Base-by-base conservation (phyloP, 1,140 invertebrate species). In the Cephus cinctus region DNA sequence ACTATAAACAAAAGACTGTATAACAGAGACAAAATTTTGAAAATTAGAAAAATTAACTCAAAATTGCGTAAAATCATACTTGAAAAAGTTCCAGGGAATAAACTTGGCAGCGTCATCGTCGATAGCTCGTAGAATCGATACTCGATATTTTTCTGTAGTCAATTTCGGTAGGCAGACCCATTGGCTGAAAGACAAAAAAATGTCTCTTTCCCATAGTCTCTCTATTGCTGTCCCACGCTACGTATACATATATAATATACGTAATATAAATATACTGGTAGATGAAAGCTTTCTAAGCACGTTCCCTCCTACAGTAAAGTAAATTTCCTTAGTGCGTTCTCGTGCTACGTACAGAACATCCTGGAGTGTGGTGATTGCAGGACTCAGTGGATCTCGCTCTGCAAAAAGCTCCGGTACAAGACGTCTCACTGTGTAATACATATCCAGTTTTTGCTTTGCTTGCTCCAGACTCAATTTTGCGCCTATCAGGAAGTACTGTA, bases 391-490 rank as follows among this genome's bases (percentile, higher is more conserved):
- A 56, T 78, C 73, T 54, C 72, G 59, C 52, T 71, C 63, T 22
- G 64, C 57, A 56, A 76, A 76, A 61, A 75, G 67, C 56, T 78
- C 76, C 12, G 76, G 73, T 27, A 75, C 59, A 50, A 71, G 56
- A 34, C 63, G 55, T 51, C 68, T 71, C 22, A 74, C 63, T 25
- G 72, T 71, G 61, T 76, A 77, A 61, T 76, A 76, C 66, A 75
- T 69, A 62, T 78, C 77, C 45, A 79, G 56, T 54, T 71, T 70
- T 52, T 75, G 66, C 65, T 79, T 78, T 54, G 71, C 70, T 43
- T 67, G 56, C 59, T 79, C 73, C 52, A 79, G 58, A 54, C 71
- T 77, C 54, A 76, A 70, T 61, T 78, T 78, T 47, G 63, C 62
- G 48, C 54, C 61, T 53, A 76, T 67, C 54, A 75, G 59, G 59